A percentile compares a stretch with the other conserved stretches of the same genome.
phyloP scores from a whole-genome alignment of 1,140 invertebrate species.

The Zelostemma sp. region DNA sequence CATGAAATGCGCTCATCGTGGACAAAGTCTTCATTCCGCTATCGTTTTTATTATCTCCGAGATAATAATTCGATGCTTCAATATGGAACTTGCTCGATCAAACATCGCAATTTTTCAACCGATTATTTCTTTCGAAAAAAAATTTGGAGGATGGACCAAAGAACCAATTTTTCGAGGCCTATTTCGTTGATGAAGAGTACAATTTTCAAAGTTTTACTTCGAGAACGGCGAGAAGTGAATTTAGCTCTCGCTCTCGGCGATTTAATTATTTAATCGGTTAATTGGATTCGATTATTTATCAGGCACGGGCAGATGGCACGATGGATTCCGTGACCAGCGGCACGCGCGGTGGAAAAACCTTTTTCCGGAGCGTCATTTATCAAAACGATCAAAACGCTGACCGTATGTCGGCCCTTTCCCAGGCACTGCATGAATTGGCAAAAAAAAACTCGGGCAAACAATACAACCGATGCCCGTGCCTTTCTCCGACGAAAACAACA shows the following conservation, averaged over 20 bases:
- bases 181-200: too few relatives aligned
- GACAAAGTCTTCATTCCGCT: constrained; percentile 38
- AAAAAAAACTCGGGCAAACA: constrained; percentile 2
- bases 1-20: too few relatives aligned
- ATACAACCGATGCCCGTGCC: constrained; percentile 9
- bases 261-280: constrained; percentile 36
- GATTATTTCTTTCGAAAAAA: too few relatives aligned
- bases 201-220: too few relatives aligned
- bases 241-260: too few relatives aligned
- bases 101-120: too few relatives aligned
- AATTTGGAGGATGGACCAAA: too few relatives aligned
- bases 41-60: constrained; percentile 29
- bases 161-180: too few relatives aligned
- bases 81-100: too few relatives aligned
- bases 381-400: constrained; percentile 17
- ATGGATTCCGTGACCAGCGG: constrained; percentile 28
- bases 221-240: constrained; percentile 24
- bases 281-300: constrained; percentile 31
- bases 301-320: constrained; percentile 15
- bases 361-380: constrained; percentile 21
- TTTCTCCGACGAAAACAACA: constrained; percentile 16
- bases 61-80: constrained; percentile 37
- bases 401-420: constrained; percentile 1
- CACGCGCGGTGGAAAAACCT: constrained; percentile 17
- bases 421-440: constrained; percentile 20